Percentiles rank a stretch among this genome's conserved stretches.
These are phyloP conservation scores for Perognathus longimembris DNA, from an alignment of 2,113 vertebrate species.

Conservation along the genomic window DNA sequence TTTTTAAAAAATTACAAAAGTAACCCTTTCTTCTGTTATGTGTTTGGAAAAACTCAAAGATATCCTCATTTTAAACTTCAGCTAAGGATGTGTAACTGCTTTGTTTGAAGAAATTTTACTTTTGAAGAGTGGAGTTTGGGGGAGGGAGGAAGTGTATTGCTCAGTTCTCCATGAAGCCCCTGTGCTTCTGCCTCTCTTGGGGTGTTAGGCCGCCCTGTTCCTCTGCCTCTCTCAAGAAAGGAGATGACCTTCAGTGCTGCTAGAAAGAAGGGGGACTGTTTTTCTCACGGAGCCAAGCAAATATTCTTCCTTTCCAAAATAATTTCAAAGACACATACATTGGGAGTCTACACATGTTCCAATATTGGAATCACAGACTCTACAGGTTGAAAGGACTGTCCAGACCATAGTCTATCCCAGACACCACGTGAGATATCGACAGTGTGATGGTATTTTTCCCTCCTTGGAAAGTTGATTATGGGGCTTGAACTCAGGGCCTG, in stretches of 20 bases:
- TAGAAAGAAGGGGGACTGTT: background rate
- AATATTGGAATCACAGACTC: background rate
- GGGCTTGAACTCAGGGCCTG: too few relatives aligned
- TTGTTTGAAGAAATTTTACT: slow-evolving; percentile 69
- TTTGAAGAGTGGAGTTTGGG: slow-evolving; percentile 65
- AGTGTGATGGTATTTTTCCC: background rate
- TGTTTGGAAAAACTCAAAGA: slow-evolving; percentile 77
- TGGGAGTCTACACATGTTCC: background rate
- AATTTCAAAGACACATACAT: background rate
- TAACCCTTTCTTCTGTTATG: slow-evolving; percentile 62
- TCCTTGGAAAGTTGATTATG: background rate
- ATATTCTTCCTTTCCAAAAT: background rate
- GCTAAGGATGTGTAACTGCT: slow-evolving; percentile 46
- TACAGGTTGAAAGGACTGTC: background rate
- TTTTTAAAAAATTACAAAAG: slow-evolving; percentile 67
- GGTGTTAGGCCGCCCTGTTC: too few relatives aligned
- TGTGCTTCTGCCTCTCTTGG: too few relatives aligned
- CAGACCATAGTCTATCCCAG: fast-evolving
- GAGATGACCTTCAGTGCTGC: fast-evolving
- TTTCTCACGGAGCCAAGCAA: background rate
- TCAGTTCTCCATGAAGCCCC: background rate
- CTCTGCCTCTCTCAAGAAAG: too few relatives aligned
- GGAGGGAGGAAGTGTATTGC: too few relatives aligned
- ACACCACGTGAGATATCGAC: background rate
- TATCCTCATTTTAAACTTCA: slow-evolving; percentile 73